Conservation (phyloP, 2,797 vertebrate species). For the Siniperca undulata region DNA sequence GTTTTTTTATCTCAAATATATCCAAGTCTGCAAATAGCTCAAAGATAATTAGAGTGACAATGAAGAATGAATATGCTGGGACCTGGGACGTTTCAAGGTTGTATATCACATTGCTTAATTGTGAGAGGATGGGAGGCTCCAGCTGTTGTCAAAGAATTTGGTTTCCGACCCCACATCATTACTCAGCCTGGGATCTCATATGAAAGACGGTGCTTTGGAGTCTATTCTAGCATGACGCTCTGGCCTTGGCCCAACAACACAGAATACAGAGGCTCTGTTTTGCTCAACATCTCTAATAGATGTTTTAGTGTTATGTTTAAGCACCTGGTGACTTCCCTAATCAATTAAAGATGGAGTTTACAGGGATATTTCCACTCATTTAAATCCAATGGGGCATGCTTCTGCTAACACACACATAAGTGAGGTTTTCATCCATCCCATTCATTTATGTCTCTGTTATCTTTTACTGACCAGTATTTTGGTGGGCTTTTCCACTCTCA, state of each 20-base stretch:
- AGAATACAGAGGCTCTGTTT: conserved; percentile 65
- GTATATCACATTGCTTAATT: conserved; percentile 63
- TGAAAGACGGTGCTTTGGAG: conserved; percentile 66
- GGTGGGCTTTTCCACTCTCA: conserved; percentile 45
- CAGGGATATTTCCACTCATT: conserved; percentile 68
- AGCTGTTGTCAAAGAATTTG: conserved; percentile 75
- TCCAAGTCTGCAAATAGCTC: conserved; percentile 27
- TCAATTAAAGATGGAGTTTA: conserved; percentile 79
- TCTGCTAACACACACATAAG: conserved; percentile 59
- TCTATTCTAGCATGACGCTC: conserved; percentile 64
- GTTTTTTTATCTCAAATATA: conserved; percentile 29
- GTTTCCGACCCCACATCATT: conserved; percentile 75
- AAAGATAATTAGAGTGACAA: conserved; percentile 45
- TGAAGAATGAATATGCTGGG: conserved; percentile 38
- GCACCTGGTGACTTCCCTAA: conserved; percentile 69
- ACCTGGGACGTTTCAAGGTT: conserved; percentile 42
- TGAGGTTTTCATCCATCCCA: conserved; percentile 59
- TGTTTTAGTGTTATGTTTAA: conserved; percentile 65
- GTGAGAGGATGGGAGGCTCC: conserved; percentile 67
- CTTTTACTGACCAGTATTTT: conserved; percentile 7
- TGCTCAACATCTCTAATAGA: conserved; percentile 60
- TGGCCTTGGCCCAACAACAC: conserved; percentile 61
- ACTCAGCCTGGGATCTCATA: conserved; percentile 67
- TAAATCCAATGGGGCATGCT: conserved; percentile 67
- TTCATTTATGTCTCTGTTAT: conserved; percentile 62